phyloP scores from a whole-genome alignment of 2,888 invertebrate species.

The Diadegma fenestrale region DNA sequence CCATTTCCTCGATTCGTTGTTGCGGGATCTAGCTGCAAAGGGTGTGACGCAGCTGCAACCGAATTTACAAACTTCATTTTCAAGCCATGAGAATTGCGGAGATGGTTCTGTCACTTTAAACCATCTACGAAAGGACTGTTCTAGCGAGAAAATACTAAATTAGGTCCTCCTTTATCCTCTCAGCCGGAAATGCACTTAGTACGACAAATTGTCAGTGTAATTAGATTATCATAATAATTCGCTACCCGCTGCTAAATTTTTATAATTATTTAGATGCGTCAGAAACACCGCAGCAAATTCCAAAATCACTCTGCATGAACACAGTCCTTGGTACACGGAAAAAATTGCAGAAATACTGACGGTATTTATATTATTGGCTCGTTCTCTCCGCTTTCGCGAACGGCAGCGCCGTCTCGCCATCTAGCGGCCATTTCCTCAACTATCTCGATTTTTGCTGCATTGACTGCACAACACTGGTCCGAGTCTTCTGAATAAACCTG shows the following conservation, averaged over 20 bases:
- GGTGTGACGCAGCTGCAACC: slow-evolving; percentile 53
- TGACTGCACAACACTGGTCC: not conserved
- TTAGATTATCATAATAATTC: slow-evolving; percentile 11
- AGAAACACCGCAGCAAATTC: not conserved
- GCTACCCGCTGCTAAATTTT: not conserved
- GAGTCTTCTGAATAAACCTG: not conserved
- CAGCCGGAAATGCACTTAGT: slow-evolving; percentile 7
- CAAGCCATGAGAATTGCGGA: not conserved
- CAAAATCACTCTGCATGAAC: not conserved
- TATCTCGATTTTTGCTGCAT: not conserved
- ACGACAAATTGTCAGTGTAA: not conserved
- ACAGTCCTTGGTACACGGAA: too few species aligned
- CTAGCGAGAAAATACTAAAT: slow-evolving; percentile 4
- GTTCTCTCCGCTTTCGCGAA: not conserved
- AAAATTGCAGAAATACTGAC: not conserved
- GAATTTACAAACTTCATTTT: slow-evolving; percentile 37
- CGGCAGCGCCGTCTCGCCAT: not conserved
- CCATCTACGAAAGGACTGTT: slow-evolving; percentile 3
- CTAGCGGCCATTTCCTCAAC: not conserved
- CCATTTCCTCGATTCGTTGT: slow-evolving; percentile 36
- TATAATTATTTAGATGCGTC: not conserved
- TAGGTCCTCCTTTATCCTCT: slow-evolving; percentile 8
- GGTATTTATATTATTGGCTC: not conserved
- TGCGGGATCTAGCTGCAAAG: slow-evolving; percentile 29
- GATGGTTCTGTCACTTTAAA: slow-evolving; percentile 11